Evolutionary conservation across 1,140 invertebrate genomes (phyloP).

Genomic region (Drosophila punjabiensis): DNA sequence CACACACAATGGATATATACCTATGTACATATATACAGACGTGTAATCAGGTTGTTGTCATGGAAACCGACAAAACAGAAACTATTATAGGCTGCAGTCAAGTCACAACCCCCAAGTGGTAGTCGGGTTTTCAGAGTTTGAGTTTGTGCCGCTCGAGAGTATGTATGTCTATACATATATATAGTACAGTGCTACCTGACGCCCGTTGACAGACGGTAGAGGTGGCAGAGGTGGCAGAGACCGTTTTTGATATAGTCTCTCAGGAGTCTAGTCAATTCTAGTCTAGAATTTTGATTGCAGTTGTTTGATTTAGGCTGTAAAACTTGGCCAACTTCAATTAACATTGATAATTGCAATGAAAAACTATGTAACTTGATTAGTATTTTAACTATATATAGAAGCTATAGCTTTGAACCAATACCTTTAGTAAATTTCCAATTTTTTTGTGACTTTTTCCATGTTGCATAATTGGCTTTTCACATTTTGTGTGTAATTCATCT

Average conservation of each 20-base stretch:
- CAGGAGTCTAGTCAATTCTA: slow-evolving; percentile 1
- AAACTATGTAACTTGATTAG: neutral
- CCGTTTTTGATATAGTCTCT: neutral
- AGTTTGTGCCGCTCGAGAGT: slow-evolving; percentile 1
- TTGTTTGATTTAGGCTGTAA: slow-evolving; percentile 6
- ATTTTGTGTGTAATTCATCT: neutral
- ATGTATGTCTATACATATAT: neutral
- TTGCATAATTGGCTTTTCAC: neutral
- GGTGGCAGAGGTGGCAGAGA: neutral
- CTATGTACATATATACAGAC: slow-evolving; percentile 15
- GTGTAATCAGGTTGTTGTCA: slow-evolving; percentile 71
- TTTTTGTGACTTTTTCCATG: neutral
- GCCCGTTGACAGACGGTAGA: neutral
- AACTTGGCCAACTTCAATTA: neutral
- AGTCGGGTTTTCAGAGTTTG: slow-evolving; percentile 24
- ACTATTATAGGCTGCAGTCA: slow-evolving; percentile 46
- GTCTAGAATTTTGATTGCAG: slow-evolving; percentile 22
- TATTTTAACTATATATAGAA: neutral
- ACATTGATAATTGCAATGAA: neutral
- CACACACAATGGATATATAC: slow-evolving; percentile 9
- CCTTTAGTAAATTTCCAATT: neutral
- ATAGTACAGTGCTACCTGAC: slow-evolving; percentile 49
- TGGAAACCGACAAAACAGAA: slow-evolving; percentile 68
- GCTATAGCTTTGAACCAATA: no score
- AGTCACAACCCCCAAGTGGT: slow-evolving; percentile 37